Evolutionary conservation across 2,113 vertebrate species (phyloP), one percentile per base, ranked within the genome.

Genomic region (Coptodon rendalli): DNA sequence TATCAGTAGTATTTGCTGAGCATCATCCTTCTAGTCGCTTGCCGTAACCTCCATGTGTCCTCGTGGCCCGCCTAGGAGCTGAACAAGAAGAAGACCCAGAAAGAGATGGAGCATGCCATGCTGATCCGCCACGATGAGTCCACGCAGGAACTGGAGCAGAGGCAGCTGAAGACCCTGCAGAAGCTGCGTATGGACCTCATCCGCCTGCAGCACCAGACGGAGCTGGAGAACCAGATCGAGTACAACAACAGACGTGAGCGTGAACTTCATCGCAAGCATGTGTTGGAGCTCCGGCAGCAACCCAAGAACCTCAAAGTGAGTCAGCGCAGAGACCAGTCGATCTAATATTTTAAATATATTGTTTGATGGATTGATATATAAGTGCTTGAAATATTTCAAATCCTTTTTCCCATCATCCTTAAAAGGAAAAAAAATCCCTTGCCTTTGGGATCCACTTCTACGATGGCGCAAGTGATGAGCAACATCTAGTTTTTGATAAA

Each of bases 51-150:
- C 31, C 9, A 16, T 83, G 13, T 29, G 27, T 40, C 24, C 12
- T 19, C 3, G 2, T 61, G 5, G 5, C 3, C 19, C 31, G 2
- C 12, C 27, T 87, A 99, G 99, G 99, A 99, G 95, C 93, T 99
- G 45, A 99, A 99, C 95, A 99, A 98, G 89, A 99, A 99, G 96
- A 97, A 97, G 96, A 98, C 97, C 2, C 99, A 99, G 97, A 99
- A 99, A 92, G 99, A 99, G 94, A 99, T 99, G 98, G 99, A 99
- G 96, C 99, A 99, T 1, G 98, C 98, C 92, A 98, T 99, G 98
- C 95, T 99, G 89, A 99, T 99, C 96, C 97, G 99, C 93, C 99
- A 99, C 19, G 99, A 99, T 4, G 98, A 99, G 97, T 99, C 98
- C 84, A 99, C 98, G 38, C 98, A 98, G 52, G 98, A 99, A 91